Conservation (phyloP, 1,140 invertebrate species). For the Heliconius himera region DNA sequence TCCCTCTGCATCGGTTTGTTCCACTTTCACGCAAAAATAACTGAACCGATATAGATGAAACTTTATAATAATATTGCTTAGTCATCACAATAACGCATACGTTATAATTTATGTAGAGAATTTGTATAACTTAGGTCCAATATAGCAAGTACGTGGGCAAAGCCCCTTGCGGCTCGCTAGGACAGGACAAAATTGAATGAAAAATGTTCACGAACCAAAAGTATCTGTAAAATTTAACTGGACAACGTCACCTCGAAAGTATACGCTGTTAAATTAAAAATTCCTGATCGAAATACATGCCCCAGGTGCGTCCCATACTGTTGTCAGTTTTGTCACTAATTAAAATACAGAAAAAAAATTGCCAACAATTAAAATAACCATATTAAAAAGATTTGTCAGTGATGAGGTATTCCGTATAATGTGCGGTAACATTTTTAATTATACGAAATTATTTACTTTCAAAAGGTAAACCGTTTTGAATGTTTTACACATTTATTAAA, state of each 20-base stretch:
- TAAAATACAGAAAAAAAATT: not conserved
- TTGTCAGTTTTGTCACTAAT: not conserved
- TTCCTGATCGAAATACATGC: slow-evolving; percentile 6
- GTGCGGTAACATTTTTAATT: not conserved
- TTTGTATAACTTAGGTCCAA: no score
- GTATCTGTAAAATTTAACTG: not conserved
- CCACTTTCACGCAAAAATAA: no score
- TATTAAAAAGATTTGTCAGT: not conserved
- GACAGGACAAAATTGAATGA: not conserved
- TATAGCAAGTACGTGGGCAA: no score
- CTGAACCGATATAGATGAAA: no score
- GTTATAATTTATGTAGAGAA: no score
- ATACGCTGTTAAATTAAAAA: slow-evolving; percentile 3
- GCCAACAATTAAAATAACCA: not conserved
- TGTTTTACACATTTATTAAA: no score
- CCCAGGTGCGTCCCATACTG: not conserved
- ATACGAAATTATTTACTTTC: not conserved
- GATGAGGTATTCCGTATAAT: not conserved
- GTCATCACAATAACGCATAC: no score
- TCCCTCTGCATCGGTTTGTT: no score
- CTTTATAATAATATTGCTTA: no score
- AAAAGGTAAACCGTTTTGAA: no score
- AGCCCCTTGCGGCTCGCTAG: not conserved
- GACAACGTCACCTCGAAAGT: not conserved
- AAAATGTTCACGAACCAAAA: not conserved